Evolutionary conservation across 1,140 invertebrate genomes (phyloP).

Genomic region (Drosophila mauritiana): DNA sequence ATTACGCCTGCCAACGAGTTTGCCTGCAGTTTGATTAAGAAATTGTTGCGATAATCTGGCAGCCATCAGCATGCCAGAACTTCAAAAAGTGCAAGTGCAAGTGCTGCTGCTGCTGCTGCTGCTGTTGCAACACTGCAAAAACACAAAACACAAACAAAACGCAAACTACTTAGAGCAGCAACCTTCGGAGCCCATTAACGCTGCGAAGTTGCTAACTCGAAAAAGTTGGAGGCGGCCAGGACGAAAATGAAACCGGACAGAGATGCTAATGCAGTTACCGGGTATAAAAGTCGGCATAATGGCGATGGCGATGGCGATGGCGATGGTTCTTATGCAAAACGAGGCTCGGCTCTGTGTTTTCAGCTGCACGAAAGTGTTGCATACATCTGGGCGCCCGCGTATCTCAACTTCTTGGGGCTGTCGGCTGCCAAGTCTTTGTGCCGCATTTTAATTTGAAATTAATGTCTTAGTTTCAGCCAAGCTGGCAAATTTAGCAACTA

Average conservation of each 20-base stretch:
- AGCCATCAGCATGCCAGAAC: slow-evolving; percentile 24
- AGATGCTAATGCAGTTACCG: slow-evolving; percentile 42
- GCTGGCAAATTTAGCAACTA: slow-evolving; percentile 50
- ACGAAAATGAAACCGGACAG: slow-evolving; percentile 46
- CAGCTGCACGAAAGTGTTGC: slow-evolving; percentile 19
- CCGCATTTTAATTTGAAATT: slow-evolving; percentile 25
- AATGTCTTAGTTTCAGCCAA: slow-evolving; percentile 15
- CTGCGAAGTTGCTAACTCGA: slow-evolving; percentile 43
- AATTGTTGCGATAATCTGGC: slow-evolving; percentile 34
- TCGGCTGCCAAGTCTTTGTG: slow-evolving; percentile 16
- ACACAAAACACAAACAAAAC: slow-evolving; percentile 23
- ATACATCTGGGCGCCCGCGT: slow-evolving; percentile 36
- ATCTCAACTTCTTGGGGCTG: neutral
- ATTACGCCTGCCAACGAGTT: slow-evolving; percentile 54
- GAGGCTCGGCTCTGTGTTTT: slow-evolving; percentile 3
- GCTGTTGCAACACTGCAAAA: slow-evolving; percentile 1
- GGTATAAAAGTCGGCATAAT: slow-evolving; percentile 14
- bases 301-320: neutral
- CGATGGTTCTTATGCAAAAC: slow-evolving; percentile 19
- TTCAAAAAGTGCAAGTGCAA: slow-evolving; percentile 10
- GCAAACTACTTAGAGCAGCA: slow-evolving; percentile 43
- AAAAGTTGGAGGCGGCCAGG: slow-evolving; percentile 54
- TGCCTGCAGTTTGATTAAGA: slow-evolving; percentile 61
- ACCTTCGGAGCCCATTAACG: slow-evolving; percentile 39
- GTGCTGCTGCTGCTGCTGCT: too few species aligned